Evolutionary conservation across 2,113 vertebrate genomes (phyloP), one percentile per base, ranked within the genome.

Genomic region (Uropsilus gracilis): DNA sequence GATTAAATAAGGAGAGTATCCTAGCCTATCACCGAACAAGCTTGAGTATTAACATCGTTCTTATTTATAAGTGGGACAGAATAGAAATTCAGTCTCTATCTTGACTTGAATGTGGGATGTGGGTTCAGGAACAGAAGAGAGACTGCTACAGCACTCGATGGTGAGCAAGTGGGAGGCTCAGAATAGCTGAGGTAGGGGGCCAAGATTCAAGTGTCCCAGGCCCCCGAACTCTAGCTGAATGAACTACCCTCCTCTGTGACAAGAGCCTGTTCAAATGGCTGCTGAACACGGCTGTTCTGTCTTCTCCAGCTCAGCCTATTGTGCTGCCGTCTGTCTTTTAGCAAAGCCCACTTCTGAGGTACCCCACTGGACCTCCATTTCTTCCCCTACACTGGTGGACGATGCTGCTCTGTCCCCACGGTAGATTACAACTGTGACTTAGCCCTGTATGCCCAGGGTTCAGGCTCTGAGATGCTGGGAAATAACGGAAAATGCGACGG

Each of bases 31-130:
- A 37, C 71, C 66, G 63, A 64, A 69, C 89, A 96, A 81, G 94
- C 69, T 42, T 50, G 34, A 95, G 89, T 88, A 93, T 85, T 90
- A 92, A 73, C 89, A 91, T 64, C 28, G 55, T 85, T 91, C 89
- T 64, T 44, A 94, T 94, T 95, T 81, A 92, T 63, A 82, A 90
- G 85, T 30, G 71, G 75, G 75, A 95, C 66, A 42, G 82, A 76
- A 95, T 61, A 39, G 63, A 96, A 96, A 89, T 89, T 81, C 53
- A 20, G 28, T 77, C 69, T 77, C 17, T 26, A 69, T 39, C 68
- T 50, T 90, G 82, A 94, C 94, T 94, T 87, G 86, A 82, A 89
- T 76, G 64, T 89, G 46, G 39, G 93, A 53, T 2, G 6, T 77
- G 32, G 44, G 24, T n/a, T 87, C 75, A 63, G n/a, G 89, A 48